Conservation (phyloP, 1,140 invertebrate genomes). For the Zaprionus camerounensis region DNA sequence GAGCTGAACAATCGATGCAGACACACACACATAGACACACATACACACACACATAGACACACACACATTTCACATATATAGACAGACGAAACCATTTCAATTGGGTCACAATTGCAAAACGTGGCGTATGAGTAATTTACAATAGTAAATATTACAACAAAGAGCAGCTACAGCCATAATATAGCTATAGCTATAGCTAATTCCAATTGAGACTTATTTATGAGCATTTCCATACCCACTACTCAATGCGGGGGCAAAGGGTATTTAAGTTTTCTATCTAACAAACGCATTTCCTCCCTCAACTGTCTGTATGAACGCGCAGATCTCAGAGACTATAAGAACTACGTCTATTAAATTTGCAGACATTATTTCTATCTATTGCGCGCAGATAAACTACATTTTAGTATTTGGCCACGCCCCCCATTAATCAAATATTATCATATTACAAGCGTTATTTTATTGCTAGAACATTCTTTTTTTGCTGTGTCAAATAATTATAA, state of each 20-base stretch:
- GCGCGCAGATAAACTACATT: too few species aligned
- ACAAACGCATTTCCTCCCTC: too few species aligned
- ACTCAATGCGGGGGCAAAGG: too few species aligned
- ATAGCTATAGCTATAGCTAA: constrained; percentile 22
- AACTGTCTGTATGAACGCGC: too few species aligned
- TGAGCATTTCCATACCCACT: not conserved
- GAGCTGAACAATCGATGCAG: constrained; percentile 23
- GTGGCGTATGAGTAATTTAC: constrained; percentile 45
- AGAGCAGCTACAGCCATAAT: not conserved
- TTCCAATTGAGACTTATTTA: constrained; percentile 41
- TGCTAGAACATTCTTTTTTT: not conserved
- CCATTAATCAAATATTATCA: too few species aligned
- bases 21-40: constrained; percentile 11
- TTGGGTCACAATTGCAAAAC: constrained; percentile 46
- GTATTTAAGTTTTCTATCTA: too few species aligned
- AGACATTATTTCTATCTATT: too few species aligned
- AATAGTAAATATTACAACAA: constrained; percentile 25
- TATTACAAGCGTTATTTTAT: too few species aligned
- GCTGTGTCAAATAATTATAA: too few species aligned
- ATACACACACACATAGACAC: not conserved
- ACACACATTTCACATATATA: not conserved
- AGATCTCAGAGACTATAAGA: too few species aligned
- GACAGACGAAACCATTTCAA: constrained; percentile 33
- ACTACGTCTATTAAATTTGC: too few species aligned
- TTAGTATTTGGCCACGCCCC: too few species aligned